Evolutionary conservation across 2,888 invertebrate species (phyloP).

Genomic region (Lasius platythorax): DNA sequence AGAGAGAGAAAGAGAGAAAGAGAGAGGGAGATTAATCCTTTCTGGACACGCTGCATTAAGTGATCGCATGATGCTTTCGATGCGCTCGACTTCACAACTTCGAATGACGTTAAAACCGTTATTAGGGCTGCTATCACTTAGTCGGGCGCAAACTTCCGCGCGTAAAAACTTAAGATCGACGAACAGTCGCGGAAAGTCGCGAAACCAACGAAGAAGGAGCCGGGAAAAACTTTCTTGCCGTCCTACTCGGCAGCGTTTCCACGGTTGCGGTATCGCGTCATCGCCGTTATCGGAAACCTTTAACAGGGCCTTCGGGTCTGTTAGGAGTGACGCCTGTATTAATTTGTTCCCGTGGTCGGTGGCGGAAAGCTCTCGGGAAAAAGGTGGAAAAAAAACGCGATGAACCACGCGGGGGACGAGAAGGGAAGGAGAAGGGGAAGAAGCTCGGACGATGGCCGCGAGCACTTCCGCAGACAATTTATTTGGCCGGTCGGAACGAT

Average conservation of each 20-base stretch:
- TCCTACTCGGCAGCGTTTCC: conserved; percentile 21
- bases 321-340: conserved; percentile 61
- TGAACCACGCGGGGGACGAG: neutral
- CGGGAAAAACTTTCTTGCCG: conserved; percentile 32
- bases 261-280: conserved; percentile 36
- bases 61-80: conserved; percentile 25
- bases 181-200: conserved; percentile 46
- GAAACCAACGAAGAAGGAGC: conserved; percentile 4
- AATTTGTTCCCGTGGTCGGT: conserved; percentile 61
- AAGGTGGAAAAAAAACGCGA: conserved; percentile 52
- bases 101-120: conserved; percentile 31
- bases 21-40: conserved; percentile 9
- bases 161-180: conserved; percentile 44
- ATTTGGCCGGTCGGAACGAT: conserved; percentile 77
- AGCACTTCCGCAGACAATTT: conserved; percentile 77
- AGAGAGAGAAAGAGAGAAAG: neutral
- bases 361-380: conserved; percentile 29
- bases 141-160: conserved; percentile 42
- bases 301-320: conserved; percentile 37
- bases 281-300: conserved; percentile 43
- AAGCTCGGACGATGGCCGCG: conserved; percentile 67
- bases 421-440: conserved; percentile 50
- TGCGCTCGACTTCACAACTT: conserved; percentile 15
- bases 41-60: neutral
- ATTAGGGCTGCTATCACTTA: conserved; percentile 51